Conservation (phyloP, 2,113 vertebrate genomes). For the Pteropus alecto region DNA sequence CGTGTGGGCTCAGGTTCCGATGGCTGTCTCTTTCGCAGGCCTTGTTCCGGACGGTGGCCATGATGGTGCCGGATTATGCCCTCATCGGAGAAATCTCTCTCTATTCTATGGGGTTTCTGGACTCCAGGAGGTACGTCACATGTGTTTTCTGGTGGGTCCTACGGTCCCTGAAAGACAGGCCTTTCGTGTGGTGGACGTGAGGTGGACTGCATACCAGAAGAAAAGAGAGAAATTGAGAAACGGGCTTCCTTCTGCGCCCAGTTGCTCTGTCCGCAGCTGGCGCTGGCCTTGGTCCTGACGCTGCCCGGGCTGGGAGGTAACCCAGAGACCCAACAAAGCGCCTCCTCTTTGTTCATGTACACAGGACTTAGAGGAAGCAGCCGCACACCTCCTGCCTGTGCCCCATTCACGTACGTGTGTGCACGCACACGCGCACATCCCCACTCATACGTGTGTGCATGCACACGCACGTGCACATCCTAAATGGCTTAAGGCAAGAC, state of each 20-base stretch:
- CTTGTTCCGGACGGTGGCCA: conserved; percentile 93
- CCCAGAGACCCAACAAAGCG: neutral
- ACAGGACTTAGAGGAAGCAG: neutral
- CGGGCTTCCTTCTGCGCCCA: neutral
- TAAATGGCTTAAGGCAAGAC: neutral
- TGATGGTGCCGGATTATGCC: conserved; percentile 97
- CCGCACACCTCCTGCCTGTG: neutral
- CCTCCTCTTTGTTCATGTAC: neutral
- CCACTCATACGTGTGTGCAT: neutral
- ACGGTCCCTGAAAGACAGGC: neutral
- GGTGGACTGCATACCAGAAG: neutral
- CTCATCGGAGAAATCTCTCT: conserved; percentile 96
- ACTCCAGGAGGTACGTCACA: conserved; percentile 90
- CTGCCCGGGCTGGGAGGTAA: neutral
- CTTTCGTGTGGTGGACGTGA: neutral
- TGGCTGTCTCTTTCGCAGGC: conserved; percentile 82
- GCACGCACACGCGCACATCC: neutral
- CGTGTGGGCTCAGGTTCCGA: neutral
- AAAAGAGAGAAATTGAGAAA: neutral
- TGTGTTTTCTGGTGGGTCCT: neutral
- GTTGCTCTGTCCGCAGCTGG: neutral
- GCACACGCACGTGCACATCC: neutral
- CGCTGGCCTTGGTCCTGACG: neutral
- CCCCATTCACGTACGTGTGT: neutral
- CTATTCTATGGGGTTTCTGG: conserved; percentile 96